These are phyloP conservation scores for Nanorana parkeri DNA, from an alignment of 2,113 vertebrate genomes.

Conservation along the genomic window DNA sequence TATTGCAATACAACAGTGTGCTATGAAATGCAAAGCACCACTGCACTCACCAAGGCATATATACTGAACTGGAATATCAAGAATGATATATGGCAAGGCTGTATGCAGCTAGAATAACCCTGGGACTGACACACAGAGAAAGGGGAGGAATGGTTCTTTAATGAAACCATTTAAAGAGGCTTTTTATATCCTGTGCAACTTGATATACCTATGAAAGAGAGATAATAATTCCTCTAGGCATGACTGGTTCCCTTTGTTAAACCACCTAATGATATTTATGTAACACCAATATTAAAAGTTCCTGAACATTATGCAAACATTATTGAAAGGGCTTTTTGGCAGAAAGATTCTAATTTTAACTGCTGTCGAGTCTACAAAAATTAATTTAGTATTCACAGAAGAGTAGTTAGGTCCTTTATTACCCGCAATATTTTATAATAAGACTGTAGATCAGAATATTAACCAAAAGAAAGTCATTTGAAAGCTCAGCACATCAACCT, in stretches of 20 bases:
- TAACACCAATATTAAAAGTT: conserved; percentile 33
- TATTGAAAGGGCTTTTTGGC: conserved; percentile 42
- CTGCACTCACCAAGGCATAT: no score
- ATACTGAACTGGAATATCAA: no score
- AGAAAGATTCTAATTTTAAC: conserved; percentile 42
- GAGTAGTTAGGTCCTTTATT: conserved; percentile 39
- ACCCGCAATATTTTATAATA: conserved; percentile 26
- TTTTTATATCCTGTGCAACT: conserved; percentile 5
- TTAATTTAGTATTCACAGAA: conserved; percentile 40
- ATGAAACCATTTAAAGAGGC: background rate
- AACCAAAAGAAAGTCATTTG: conserved; percentile 5
- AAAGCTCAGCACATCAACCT: background rate
- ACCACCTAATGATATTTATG: conserved; percentile 47
- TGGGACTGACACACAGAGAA: background rate
- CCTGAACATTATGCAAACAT: conserved; percentile 36
- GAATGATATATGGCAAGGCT: no score
- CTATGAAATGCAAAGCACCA: no score
- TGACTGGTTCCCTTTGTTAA: conserved; percentile 35
- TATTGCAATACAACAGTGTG: no score
- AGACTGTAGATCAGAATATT: background rate
- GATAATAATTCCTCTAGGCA: conserved; percentile 45
- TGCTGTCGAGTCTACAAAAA: conserved; percentile 47
- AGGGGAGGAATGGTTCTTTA: background rate
- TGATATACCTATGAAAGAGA: conserved; percentile 18
- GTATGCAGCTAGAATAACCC: no score